phyloP scores from a whole-genome alignment of 2,113 vertebrate species.

The Mystacornis crossleyi region DNA sequence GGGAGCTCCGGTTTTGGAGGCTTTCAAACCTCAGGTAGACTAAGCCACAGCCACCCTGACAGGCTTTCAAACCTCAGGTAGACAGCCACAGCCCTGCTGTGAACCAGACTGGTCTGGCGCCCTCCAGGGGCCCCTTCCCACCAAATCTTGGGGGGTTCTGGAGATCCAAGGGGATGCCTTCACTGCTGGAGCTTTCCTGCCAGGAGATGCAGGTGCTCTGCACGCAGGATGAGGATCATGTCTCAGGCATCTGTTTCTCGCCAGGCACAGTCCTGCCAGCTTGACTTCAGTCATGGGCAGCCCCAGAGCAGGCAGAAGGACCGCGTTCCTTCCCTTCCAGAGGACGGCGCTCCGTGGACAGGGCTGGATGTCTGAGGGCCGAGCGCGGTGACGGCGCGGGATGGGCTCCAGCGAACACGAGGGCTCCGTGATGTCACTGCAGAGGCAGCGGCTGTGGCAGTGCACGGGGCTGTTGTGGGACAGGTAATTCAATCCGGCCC shows the following conservation, averaged over 20 bases:
- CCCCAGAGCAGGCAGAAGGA: not conserved
- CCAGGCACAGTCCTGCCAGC: not conserved
- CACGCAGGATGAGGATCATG: accelerated
- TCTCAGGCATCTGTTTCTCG: not conserved
- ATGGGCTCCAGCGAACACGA: accelerated
- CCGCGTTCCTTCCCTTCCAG: not conserved
- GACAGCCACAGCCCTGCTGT: not conserved
- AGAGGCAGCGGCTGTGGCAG: not conserved
- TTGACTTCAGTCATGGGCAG: accelerated
- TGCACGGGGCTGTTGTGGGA: not conserved
- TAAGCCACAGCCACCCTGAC: not conserved
- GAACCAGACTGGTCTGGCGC: not conserved
- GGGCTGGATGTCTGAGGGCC: accelerated
- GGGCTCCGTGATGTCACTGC: not conserved
- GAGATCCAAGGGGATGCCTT: not conserved
- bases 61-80: not conserved
- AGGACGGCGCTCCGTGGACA: accelerated
- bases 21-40: not conserved
- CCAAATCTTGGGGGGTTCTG: not conserved
- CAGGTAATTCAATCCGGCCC: slow-evolving; percentile 38
- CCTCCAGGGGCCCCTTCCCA: not conserved
- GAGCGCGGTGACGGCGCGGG: accelerated
- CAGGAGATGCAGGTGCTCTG: not conserved
- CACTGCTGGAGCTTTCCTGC: not conserved
- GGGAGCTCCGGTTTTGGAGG: not conserved